phyloP scores from a whole-genome alignment of 2,888 invertebrate species.

The Temnothorax ravouxi region DNA sequence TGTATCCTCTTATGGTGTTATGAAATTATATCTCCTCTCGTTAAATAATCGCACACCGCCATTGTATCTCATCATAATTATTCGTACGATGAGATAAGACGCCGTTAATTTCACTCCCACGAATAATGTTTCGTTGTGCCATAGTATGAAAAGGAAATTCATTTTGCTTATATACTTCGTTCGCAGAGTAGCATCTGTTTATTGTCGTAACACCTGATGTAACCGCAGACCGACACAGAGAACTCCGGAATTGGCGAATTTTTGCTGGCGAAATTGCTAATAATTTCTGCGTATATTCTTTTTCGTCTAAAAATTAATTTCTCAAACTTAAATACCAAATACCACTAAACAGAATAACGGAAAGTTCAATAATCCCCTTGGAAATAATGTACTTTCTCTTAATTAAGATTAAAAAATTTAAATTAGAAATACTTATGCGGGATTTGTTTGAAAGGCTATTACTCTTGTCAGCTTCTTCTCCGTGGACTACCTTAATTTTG shows the following conservation, averaged over 20 bases:
- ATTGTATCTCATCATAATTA: constrained; percentile 56
- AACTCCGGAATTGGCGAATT: constrained; percentile 9
- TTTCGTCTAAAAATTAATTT: background rate
- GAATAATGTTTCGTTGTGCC: constrained; percentile 21
- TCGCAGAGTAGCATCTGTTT: constrained; percentile 38
- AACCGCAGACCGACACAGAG: constrained; percentile 16
- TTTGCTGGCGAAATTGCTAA: background rate
- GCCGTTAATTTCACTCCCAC: constrained; percentile 30
- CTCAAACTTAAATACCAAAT: background rate
- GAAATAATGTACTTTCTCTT: background rate
- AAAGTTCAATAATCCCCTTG: background rate
- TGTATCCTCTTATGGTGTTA: constrained; percentile 60
- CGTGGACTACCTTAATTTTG: background rate
- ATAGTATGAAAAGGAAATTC: constrained; percentile 48
- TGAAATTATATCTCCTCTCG: constrained; percentile 65
- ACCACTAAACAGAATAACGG: background rate
- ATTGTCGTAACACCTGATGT: constrained; percentile 48
- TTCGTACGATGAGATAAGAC: constrained; percentile 26
- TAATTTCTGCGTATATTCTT: background rate
- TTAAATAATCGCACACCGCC: constrained; percentile 28
- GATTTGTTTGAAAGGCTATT: background rate
- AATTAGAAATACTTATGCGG: background rate
- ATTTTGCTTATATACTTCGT: constrained; percentile 1
- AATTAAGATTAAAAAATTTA: background rate
- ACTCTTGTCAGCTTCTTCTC: background rate